Evolutionary conservation across 1,140 invertebrate genomes (phyloP), one percentile per base, ranked within the genome.

Genomic region (Drosophila sproati): DNA sequence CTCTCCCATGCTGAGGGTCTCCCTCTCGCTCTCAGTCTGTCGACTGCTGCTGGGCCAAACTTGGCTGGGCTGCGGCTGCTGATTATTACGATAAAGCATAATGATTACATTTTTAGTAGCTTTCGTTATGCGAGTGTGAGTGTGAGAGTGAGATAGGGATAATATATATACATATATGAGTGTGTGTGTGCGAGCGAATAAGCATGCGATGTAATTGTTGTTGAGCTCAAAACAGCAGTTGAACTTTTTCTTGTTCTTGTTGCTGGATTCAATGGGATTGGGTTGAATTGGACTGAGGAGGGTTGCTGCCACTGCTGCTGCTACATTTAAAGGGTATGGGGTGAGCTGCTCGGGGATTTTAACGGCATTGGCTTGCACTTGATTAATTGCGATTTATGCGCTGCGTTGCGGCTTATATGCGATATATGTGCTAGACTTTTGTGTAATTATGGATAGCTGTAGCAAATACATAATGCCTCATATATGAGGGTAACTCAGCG

Each of bases 81-180:
- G 83, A 88, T 87, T 87, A 87, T 87, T 82, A 87, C 80, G 85
- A 87, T 87, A 87, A 87, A 87, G 83, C 83, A 87, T 88, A 88
- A 88, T 88, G 83, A 88, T 88, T 88, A 88, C 83, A 88, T 80
- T 89, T 88, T 88, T 88, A 88, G 83, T 88, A 89, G 85, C 73
- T 89, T 62, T 72, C 43, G 63, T 67, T 76, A 47, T 56, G 62
- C 55, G 52, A 60, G 31, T 73, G 56, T 31, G 61, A 63, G 45
- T 32, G 39, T 45, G 32, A 8, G 62, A 20, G 48, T 48, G 20
- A 20, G 20, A 20, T 20, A 20, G 20, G 20, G 20, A 20, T 20
- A 20, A 20, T 20, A 20, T 20, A 20, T 20, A 20, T 20, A 20
- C 20, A 20, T 20, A 2, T 20, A 20, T 20, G 20, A 1, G 73